Base-by-base conservation (phyloP, 2,888 invertebrate species). In the Drosophila stalkeri region DNA sequence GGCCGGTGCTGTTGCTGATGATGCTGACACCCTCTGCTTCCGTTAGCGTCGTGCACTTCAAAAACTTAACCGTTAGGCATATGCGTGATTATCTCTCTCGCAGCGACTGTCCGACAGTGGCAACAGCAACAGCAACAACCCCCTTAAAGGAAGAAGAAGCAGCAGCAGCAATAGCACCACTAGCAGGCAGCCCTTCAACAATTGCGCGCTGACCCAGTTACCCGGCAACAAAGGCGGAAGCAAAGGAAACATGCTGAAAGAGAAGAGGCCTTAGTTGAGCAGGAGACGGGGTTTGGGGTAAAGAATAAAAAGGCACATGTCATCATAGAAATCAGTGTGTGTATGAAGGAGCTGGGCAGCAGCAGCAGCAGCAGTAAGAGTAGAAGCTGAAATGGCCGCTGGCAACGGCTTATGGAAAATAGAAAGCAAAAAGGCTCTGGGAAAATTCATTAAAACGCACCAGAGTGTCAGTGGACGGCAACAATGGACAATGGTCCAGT, bases 221-320 rank as follows among this genome's bases (percentile, higher is more conserved):
- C 87, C 83, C 85, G 85, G 85, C 89, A 89, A 86, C 89, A 86
- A 84, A 86, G 86, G 86, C 86, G 86, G 87, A 89, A 86, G 89
- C 80, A 86, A 86, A 89, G 84, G 89, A 81, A 89, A 82, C 82
- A 76, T 79, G 84, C 62, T 86, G 86, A 86, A 85, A 86, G 88
- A 67, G 64, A 59, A 62, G 78, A 78, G 78, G 77, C 75, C 62
- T 54, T 41, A 65, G 59, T 56, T 52, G 33, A 31, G 27, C n/a
- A 55, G 60, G 39, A 8, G 35, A 35, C 4, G 39, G n/a, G 8
- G n/a, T 6, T 6, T 47, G 54, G 63, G 47, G n/a, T 0, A 9
- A 43, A 41, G 69, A 46, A 77, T 81, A 82, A 81, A 89, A 89
- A 89, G 87, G 87, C 87, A 89, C 89, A 86, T 86, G 89, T 87